Percentiles rank a stretch among this genome's conserved stretches.
Conservation (phyloP, 2,113 vertebrate genomes). For the Nothoprocta pentlandii region DNA sequence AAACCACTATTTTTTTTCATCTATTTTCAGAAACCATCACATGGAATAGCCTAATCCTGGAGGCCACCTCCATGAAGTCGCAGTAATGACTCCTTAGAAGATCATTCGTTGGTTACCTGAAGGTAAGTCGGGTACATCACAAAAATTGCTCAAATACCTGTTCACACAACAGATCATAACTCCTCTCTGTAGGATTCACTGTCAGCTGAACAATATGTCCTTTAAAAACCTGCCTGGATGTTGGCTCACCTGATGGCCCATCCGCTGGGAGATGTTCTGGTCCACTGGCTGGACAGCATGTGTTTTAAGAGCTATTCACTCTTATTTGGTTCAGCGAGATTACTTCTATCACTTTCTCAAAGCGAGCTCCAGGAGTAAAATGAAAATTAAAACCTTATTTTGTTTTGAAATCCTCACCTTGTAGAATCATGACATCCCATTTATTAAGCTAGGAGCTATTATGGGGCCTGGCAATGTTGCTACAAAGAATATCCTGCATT, state of each 20-base stretch:
- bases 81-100: background rate
- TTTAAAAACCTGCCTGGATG: conserved; percentile 43
- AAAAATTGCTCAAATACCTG: conserved; percentile 50
- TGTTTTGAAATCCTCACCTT: background rate
- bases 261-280: background rate
- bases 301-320: conserved; percentile 8
- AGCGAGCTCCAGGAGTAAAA: background rate
- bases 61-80: conserved; percentile 26
- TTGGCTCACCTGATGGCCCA: conserved; percentile 3
- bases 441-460: background rate
- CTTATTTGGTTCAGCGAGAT: background rate
- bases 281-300: conserved; percentile 39
- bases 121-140: conserved; percentile 29
- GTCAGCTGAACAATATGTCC: conserved; percentile 33
- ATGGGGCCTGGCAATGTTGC: background rate
- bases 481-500: background rate
- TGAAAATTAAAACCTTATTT: background rate
- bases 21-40: background rate
- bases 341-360: background rate
- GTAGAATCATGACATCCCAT: background rate
- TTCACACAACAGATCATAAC: conserved; percentile 45
- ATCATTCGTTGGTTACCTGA: conserved; percentile 21
- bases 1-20: background rate
- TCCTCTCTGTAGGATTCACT: background rate
- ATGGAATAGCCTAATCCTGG: background rate